Conservation (phyloP, 2,888 invertebrate species). For the Agrilus biguttatus region DNA sequence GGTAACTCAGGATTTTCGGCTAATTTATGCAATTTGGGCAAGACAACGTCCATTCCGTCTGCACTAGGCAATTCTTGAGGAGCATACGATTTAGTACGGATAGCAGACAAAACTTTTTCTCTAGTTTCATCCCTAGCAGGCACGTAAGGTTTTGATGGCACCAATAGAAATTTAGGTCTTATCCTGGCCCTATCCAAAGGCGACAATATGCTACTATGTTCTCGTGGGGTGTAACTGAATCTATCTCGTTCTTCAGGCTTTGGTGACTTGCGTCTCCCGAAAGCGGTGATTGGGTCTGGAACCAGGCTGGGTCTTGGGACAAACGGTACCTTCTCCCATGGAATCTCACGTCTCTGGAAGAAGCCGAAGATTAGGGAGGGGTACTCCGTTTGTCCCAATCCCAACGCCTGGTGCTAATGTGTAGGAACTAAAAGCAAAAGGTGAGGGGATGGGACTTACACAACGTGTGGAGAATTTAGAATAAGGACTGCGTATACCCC, state of each 20-base stretch:
- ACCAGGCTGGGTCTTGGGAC: constrained; percentile 76
- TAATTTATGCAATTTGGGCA: constrained; percentile 45
- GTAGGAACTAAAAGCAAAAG: too few species aligned
- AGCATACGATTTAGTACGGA: constrained; percentile 43
- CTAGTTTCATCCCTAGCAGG: constrained; percentile 52
- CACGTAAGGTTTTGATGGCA: constrained; percentile 52
- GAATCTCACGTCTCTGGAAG: constrained; percentile 64
- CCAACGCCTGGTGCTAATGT: constrained; percentile 4
- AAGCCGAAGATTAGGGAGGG: constrained; percentile 16
- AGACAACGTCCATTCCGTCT: constrained; percentile 48
- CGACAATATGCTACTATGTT: constrained; percentile 33
- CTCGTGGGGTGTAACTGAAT: constrained; percentile 14
- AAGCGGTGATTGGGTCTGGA: constrained; percentile 73
- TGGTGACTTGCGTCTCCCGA: constrained; percentile 46
- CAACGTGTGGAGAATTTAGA: background rate
- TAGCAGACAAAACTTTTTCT: constrained; percentile 43
- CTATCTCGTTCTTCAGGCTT: constrained; percentile 13
- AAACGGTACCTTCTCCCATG: constrained; percentile 80
- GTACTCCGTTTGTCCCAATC: constrained; percentile 23
- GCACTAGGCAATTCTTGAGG: constrained; percentile 14
- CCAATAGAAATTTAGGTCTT: constrained; percentile 40
- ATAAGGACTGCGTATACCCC: background rate
- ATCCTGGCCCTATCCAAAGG: constrained; percentile 48
- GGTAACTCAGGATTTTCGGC: constrained; percentile 32
- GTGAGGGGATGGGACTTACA: too few species aligned